Conservation (phyloP, 35 echinoderm and acorn worm genomes). For the Apostichopus californicus region DNA sequence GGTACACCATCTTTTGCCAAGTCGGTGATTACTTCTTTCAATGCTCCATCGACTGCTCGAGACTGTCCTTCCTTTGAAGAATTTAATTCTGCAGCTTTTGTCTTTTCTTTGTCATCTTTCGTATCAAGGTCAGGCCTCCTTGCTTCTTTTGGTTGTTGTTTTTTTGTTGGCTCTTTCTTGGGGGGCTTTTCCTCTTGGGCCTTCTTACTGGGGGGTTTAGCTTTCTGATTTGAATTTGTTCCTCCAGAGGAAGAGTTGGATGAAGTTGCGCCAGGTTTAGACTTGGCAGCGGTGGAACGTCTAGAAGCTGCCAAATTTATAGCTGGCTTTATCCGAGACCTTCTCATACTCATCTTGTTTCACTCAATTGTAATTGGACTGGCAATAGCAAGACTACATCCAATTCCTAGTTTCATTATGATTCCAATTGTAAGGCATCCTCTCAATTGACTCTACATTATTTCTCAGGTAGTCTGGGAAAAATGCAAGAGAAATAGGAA, state of each 20-base stretch:
- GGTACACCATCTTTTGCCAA: not conserved
- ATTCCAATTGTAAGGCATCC: too few species aligned
- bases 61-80: not conserved
- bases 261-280: not conserved
- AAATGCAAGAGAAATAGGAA: too few species aligned
- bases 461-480: too few species aligned
- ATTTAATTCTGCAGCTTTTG: not conserved
- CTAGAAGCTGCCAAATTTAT: constrained; percentile 38
- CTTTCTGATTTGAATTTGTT: not conserved
- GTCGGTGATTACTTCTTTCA: not conserved
- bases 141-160: not conserved
- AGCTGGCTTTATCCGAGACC: constrained; percentile 43
- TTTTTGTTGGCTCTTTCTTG: not conserved
- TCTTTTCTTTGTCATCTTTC: not conserved
- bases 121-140: not conserved
- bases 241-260: not conserved
- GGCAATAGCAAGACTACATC: not conserved
- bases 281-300: constrained; percentile 10
- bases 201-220: not conserved
- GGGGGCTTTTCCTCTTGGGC: not conserved
- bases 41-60: not conserved
- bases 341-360: constrained; percentile 28
- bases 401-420: not conserved
- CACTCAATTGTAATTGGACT: not conserved
- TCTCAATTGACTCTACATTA: too few species aligned